Conservation (phyloP, 2,797 vertebrate species). For the Acipenser transmontanus region DNA sequence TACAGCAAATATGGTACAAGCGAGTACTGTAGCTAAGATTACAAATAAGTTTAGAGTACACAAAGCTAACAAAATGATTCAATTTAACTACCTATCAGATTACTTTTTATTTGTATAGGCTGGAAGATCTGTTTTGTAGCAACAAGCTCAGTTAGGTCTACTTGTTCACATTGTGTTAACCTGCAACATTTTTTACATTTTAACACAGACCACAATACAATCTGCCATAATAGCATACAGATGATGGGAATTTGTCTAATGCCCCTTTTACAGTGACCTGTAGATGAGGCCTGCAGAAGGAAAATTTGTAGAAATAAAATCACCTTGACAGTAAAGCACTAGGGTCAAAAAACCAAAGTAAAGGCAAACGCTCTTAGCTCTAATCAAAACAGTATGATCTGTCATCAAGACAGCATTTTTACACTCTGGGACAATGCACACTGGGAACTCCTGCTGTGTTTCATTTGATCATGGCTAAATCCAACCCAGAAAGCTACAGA, state of each 20-base stretch:
- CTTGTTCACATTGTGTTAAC: too few species aligned
- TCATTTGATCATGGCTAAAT: conserved; percentile 77
- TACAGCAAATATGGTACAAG: too few species aligned
- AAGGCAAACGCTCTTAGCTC: conserved; percentile 75
- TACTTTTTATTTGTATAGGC: too few species aligned
- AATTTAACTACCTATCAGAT: too few species aligned
- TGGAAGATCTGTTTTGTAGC: too few species aligned
- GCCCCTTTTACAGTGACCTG: conserved; percentile 61
- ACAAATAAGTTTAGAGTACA: too few species aligned
- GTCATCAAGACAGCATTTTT: conserved; percentile 71
- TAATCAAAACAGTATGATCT: conserved; percentile 90
- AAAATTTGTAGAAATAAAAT: conserved; percentile 92
- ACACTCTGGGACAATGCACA: conserved; percentile 68
- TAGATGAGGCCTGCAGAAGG: conserved; percentile 64
- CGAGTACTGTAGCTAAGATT: too few species aligned
- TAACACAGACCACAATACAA: conserved; percentile 43
- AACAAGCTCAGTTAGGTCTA: too few species aligned
- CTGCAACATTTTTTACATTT: neutral
- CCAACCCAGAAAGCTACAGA: conserved; percentile 41
- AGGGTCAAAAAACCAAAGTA: conserved; percentile 79
- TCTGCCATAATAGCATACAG: conserved; percentile 64
- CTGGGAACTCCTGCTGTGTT: conserved; percentile 75
- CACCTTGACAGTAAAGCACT: conserved; percentile 77
- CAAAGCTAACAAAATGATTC: too few species aligned
- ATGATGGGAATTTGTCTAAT: conserved; percentile 74